Percentiles rank a stretch among this genome's conserved stretches.
phyloP scores from a whole-genome alignment of 2,113 vertebrate species.

The Heterotilapia buettikoferi region DNA sequence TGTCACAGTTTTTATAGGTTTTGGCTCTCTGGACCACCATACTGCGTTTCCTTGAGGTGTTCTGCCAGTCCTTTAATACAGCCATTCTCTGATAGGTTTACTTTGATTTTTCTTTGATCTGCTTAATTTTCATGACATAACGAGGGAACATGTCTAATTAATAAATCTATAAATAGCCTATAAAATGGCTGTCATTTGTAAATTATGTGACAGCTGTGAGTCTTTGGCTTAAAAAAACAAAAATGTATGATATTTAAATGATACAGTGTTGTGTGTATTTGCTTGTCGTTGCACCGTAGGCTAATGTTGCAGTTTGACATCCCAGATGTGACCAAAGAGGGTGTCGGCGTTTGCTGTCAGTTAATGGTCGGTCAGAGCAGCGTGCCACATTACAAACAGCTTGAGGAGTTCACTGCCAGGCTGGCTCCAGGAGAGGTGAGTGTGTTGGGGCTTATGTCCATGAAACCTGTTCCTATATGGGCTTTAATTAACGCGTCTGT shows the following conservation, averaged over 20 bases:
- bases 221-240: neutral
- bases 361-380: conserved; percentile 97
- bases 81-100: neutral
- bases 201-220: neutral
- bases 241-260: neutral
- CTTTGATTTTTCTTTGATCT: neutral
- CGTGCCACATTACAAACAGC: conserved; percentile 92
- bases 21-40: neutral
- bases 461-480: neutral
- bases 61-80: neutral
- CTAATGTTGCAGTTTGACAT: conserved; percentile 92
- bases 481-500: neutral
- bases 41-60: neutral
- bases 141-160: neutral
- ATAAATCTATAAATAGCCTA: neutral
- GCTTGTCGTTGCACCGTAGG: conserved; percentile 54
- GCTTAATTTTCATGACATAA: neutral
- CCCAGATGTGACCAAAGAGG: conserved; percentile 84
- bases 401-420: conserved; percentile 88
- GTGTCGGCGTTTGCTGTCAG: conserved; percentile 84
- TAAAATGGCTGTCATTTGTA: neutral
- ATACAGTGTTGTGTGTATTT: neutral
- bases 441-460: neutral
- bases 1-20: neutral
- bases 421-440: conserved; percentile 86